phyloP scores from a whole-genome alignment of 1,140 invertebrate species.

The Heterodera carotae region DNA sequence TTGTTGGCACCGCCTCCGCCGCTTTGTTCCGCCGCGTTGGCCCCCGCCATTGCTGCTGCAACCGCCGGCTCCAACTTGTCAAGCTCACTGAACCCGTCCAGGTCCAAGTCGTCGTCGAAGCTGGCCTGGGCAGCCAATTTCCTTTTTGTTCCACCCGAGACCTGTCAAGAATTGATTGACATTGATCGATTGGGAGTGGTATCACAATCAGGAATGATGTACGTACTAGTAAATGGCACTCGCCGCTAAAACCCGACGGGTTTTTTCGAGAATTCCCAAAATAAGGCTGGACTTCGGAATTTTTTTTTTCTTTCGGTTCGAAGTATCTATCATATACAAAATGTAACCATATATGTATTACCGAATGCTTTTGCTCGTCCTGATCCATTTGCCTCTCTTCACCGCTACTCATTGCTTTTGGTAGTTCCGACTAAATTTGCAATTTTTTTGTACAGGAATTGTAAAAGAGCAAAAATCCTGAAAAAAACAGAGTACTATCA shows the following conservation, averaged over 20 bases:
- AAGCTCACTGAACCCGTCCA: conserved; percentile 40
- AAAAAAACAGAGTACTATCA: too few species aligned
- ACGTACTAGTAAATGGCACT: too few species aligned
- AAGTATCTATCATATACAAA: too few species aligned
- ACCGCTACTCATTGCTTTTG: background rate
- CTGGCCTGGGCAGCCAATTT: conserved; percentile 35
- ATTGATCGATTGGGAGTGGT: too few species aligned
- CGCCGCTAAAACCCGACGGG: too few species aligned
- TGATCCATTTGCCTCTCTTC: background rate
- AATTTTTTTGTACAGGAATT: background rate
- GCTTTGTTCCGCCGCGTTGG: background rate
- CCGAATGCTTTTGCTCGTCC: background rate
- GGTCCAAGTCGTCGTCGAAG: conserved; percentile 39
- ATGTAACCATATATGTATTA: background rate
- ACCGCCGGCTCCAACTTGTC: conserved; percentile 34
- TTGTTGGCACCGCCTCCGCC: background rate
- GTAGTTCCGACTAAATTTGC: background rate
- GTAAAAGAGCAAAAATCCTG: too few species aligned
- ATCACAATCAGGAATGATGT: too few species aligned
- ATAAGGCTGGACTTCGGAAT: too few species aligned
- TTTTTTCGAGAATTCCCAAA: too few species aligned
- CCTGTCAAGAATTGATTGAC: background rate
- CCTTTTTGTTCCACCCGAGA: conserved; percentile 1
- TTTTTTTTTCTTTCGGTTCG: too few species aligned
- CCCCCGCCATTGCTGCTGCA: conserved; percentile 1